Conservation (phyloP, 2,888 invertebrate species). For the Cylloceria caligata region DNA sequence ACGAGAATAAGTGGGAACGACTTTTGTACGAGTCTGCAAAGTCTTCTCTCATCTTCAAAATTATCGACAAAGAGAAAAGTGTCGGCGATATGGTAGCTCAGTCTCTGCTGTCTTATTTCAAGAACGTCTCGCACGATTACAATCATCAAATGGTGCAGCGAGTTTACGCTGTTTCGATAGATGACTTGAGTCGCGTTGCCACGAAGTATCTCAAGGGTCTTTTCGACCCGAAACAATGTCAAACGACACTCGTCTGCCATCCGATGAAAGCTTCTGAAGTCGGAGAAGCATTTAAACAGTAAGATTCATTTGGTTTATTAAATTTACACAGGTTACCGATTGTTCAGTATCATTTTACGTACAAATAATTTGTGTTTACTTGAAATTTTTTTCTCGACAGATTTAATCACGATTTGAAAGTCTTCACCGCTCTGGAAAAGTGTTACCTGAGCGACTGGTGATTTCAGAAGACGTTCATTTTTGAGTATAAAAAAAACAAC, state of each 20-base stretch:
- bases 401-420: constrained; percentile 86
- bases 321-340: neutral
- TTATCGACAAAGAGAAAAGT: constrained; percentile 92
- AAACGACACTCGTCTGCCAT: constrained; percentile 91
- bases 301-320: constrained; percentile 76
- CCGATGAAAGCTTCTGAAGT: constrained; percentile 90
- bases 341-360: neutral
- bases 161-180: constrained; percentile 88
- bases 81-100: constrained; percentile 90
- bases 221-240: constrained; percentile 87
- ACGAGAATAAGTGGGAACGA: constrained; percentile 89
- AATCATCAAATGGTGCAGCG: constrained; percentile 89
- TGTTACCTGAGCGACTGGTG: constrained; percentile 87
- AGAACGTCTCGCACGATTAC: constrained; percentile 88
- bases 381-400: constrained; percentile 84
- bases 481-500: constrained; percentile 40
- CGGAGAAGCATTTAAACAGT: constrained; percentile 89
- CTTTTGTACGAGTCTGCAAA: constrained; percentile 93
- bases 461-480: constrained; percentile 12
- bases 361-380: neutral
- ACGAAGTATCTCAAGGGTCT: constrained; percentile 89
- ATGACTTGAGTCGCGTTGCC: constrained; percentile 89
- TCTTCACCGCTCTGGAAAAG: constrained; percentile 88
- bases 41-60: constrained; percentile 94
- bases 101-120: constrained; percentile 91